phyloP scores from a whole-genome alignment of 2,888 invertebrate genomes.

The Lasioglossum vierecki region DNA sequence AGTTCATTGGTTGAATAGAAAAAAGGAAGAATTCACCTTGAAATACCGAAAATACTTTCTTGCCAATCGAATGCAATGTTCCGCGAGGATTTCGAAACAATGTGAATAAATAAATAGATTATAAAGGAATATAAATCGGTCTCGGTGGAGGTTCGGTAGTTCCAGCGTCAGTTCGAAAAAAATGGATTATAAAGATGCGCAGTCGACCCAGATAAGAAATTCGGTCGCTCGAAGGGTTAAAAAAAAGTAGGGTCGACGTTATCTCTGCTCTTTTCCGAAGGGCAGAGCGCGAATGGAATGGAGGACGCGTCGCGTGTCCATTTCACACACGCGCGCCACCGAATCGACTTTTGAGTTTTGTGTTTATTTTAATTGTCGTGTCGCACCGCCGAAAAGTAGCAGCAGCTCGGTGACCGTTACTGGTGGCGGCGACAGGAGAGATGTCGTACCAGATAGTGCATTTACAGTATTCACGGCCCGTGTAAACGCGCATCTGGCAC shows the following conservation, averaged over 20 bases:
- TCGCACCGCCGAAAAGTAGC: slow-evolving; percentile 49
- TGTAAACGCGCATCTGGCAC: slow-evolving; percentile 99
- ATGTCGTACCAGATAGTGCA: slow-evolving; percentile 99
- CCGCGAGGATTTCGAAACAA: too few species aligned
- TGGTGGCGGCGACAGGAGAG: slow-evolving; percentile 84
- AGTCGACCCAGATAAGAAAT: neutral
- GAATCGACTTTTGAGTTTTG: neutral
- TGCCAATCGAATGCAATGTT: too few species aligned
- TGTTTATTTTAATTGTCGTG: neutral
- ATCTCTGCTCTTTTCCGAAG: neutral
- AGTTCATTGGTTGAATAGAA: too few species aligned
- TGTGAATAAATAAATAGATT: too few species aligned
- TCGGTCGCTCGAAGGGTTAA: slow-evolving; percentile 25
- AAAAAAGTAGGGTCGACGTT: neutral
- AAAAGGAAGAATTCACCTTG: too few species aligned
- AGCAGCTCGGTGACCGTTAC: slow-evolving; percentile 57
- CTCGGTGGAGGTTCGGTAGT: too few species aligned
- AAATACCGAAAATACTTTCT: too few species aligned
- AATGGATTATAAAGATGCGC: too few species aligned
- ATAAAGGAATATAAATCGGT: too few species aligned
- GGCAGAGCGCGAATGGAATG: slow-evolving; percentile 7
- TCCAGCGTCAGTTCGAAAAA: too few species aligned
- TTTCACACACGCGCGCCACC: neutral
- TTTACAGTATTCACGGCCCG: slow-evolving; percentile 93
- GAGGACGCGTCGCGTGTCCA: neutral